Evolutionary conservation across 2,797 vertebrate genomes (phyloP), one percentile per base, ranked within the genome.

Genomic region (Acrocephalus scirpaceus): DNA sequence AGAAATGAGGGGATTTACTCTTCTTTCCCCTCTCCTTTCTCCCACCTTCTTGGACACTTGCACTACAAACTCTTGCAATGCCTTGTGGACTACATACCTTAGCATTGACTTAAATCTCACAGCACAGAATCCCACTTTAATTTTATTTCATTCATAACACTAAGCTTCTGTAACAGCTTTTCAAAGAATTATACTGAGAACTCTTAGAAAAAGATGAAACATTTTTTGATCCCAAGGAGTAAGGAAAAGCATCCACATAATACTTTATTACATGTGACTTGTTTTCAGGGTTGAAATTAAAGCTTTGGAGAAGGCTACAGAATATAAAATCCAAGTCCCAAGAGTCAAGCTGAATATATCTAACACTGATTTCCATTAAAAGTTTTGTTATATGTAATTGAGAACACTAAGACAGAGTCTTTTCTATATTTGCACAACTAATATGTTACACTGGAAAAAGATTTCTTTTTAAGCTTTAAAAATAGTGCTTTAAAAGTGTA

Each of bases 381-480:
- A 79, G 3, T 48, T 66, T 36, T 58, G 8, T 13, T 61, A 34
- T 3, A 44, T 13, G 16, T 26, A 51, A 81, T 13, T 74, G 27
- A 69, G 38, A 72, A 78, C 19, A 53, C 9, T 22, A 83, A 58
- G 25, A 56, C 3, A 38, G 3, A 40, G 2, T 36, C 16, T 57
- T 61, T 65, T 67, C 44, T 77, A 4, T 18, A 45, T 56, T 38
- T 78, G 6, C 26, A 44, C 26, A 65, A 18, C 11, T 64, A 61
- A 25, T 20, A 36, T 0, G 0, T 47, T 44, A 67, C 9, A 16
- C 10, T 16, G 32, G 16, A 18, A 85, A 36, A 48, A 79, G 1
- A 25, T n/a, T 34, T 27, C 3, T 27, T 58, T 71, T 82, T 36
- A 83, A 74, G 44, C 7, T 38, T 72, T 15, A 19, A 58, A 77